Conservation (phyloP, 2,888 invertebrate species). For the Mythimna albipuncta region DNA sequence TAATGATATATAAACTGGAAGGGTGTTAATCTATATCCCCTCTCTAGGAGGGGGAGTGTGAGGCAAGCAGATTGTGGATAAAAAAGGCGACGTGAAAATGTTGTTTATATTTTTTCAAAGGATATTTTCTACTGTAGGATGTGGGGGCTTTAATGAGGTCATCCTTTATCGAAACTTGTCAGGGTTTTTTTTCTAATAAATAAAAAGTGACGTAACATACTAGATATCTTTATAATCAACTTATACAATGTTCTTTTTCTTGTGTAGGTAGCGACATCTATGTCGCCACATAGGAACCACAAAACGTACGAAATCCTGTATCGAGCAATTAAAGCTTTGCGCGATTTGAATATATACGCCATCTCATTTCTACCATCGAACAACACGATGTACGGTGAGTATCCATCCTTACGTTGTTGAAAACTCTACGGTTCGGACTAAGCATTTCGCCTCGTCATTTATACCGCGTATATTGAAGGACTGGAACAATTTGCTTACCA, state of each 20-base stretch:
- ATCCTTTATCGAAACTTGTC: not conserved
- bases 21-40: conserved; percentile 59
- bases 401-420: too few relatives aligned
- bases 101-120: conserved; percentile 44
- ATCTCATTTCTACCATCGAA: too few relatives aligned
- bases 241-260: not conserved
- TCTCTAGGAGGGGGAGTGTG: conserved; percentile 25
- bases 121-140: conserved; percentile 6
- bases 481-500: too few relatives aligned
- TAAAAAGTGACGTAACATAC: conserved; percentile 1
- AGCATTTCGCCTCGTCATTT: too few relatives aligned
- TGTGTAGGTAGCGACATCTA: too few relatives aligned
- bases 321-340: too few relatives aligned
- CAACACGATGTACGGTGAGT: too few relatives aligned
- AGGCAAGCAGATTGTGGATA: conserved; percentile 55
- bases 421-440: too few relatives aligned
- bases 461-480: too few relatives aligned
- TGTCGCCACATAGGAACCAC: too few relatives aligned
- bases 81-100: conserved; percentile 9
- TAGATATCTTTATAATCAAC: not conserved
- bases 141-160: conserved; percentile 21
- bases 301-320: too few relatives aligned
- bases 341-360: too few relatives aligned
- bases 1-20: conserved; percentile 67
- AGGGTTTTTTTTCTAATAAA: not conserved